Conservation (phyloP, 2,888 invertebrate species). For the Drosophila engyochracea region DNA sequence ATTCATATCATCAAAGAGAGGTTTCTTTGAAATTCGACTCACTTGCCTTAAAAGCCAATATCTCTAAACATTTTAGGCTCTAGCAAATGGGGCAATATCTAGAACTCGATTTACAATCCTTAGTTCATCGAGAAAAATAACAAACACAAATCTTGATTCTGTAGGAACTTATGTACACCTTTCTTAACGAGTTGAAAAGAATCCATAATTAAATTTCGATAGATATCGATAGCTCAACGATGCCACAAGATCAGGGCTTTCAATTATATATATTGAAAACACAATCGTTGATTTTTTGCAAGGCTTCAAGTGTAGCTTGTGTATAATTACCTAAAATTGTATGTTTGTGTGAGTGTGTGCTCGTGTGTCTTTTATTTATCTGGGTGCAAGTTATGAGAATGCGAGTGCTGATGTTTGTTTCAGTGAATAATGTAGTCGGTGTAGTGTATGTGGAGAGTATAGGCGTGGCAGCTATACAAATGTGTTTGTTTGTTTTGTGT, state of each 20-base stretch:
- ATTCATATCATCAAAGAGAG: no score
- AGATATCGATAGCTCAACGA: not conserved
- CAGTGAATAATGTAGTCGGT: slow-evolving; percentile 26
- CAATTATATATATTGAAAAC: slow-evolving; percentile 1
- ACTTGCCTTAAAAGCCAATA: not conserved
- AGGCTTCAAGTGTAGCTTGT: slow-evolving; percentile 4
- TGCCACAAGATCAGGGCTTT: not conserved
- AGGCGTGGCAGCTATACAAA: slow-evolving; percentile 57
- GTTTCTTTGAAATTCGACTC: not conserved
- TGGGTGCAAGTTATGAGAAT: slow-evolving; percentile 68
- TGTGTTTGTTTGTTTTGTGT: slow-evolving; percentile 22
- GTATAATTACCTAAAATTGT: slow-evolving; percentile 18
- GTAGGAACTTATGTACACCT: not conserved
- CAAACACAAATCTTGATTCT: not conserved
- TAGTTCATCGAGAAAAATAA: not conserved
- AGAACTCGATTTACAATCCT: not conserved
- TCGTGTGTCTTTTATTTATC: slow-evolving; percentile 16
- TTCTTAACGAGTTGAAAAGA: not conserved
- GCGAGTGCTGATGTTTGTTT: slow-evolving; percentile 59
- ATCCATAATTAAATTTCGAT: not conserved
- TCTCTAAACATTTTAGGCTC: not conserved
- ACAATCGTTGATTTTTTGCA: slow-evolving; percentile 1
- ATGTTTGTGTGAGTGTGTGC: slow-evolving; percentile 20
- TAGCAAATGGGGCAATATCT: not conserved
- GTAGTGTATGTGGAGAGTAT: slow-evolving; percentile 21